A percentile compares a stretch with the other conserved stretches of the same genome.
Evolutionary conservation across 2,888 invertebrate genomes (phyloP).

Genomic region (Caenorhabditis sp.): DNA sequence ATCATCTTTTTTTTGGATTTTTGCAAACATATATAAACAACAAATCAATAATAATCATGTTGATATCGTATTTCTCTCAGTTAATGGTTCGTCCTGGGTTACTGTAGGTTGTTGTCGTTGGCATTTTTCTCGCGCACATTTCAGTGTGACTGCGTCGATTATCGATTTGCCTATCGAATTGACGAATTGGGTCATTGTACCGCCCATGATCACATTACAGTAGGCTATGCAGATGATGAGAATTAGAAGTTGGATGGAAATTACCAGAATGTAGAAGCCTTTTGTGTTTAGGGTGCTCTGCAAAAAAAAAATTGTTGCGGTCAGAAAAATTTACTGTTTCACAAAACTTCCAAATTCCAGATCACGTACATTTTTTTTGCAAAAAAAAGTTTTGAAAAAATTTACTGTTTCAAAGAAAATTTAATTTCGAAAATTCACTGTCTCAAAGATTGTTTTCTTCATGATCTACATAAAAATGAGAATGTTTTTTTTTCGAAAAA

Average conservation of each 20-base stretch:
- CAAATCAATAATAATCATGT: too few relatives aligned
- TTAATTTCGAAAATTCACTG: too few relatives aligned
- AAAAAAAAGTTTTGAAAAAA: too few relatives aligned
- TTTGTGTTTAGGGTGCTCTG: constrained; percentile 37
- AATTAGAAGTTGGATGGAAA: constrained; percentile 43
- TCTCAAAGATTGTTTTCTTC: too few relatives aligned
- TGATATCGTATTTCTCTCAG: constrained; percentile 5
- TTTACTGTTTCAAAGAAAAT: too few relatives aligned
- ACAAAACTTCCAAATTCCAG: too few relatives aligned
- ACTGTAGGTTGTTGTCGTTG: constrained; percentile 11
- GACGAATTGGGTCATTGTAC: constrained; percentile 27
- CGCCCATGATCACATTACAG: constrained; percentile 51
- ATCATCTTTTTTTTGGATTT: background rate
- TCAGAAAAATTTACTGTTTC: background rate
- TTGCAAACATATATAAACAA: too few relatives aligned
- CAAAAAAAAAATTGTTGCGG: constrained; percentile 4
- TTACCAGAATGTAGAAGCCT: constrained; percentile 31
- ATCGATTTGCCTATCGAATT: constrained; percentile 14
- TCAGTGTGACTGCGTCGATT: constrained; percentile 18
- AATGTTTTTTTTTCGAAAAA: too few relatives aligned
- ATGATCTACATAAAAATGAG: too few relatives aligned
- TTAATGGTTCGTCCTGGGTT: constrained; percentile 31
- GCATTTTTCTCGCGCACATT: constrained; percentile 8
- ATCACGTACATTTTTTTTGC: too few relatives aligned
- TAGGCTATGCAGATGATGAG: constrained; percentile 45